These are phyloP conservation scores for Sminthurides aquaticus DNA, from an alignment of 2,888 invertebrate genomes.

Conservation along the genomic window DNA sequence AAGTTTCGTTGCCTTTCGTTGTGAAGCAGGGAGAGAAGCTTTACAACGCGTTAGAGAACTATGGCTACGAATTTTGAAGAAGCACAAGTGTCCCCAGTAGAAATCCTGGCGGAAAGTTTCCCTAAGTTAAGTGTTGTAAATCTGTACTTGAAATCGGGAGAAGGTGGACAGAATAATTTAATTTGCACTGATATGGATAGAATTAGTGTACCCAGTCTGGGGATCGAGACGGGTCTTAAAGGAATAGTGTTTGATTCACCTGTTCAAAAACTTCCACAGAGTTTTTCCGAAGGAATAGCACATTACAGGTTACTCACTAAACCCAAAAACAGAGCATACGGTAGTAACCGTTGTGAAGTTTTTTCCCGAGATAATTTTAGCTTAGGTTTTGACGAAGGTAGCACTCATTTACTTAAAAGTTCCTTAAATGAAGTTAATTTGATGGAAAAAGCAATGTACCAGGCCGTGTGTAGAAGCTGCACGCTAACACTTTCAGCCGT, in stretches of 20 bases:
- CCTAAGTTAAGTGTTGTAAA: constrained; percentile 39
- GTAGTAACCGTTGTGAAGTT: constrained; percentile 42
- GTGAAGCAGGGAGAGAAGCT: constrained; percentile 68
- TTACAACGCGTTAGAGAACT: constrained; percentile 58
- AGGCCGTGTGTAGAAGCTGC: constrained; percentile 47
- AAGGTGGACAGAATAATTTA: background rate
- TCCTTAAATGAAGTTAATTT: constrained; percentile 31
- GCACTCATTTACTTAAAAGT: constrained; percentile 21
- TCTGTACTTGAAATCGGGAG: constrained; percentile 24
- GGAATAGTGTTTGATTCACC: constrained; percentile 25
- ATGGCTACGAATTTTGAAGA: constrained; percentile 50
- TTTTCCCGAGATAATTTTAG: constrained; percentile 12
- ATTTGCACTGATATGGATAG: constrained; percentile 9
- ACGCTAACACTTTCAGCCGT: constrained; percentile 44
- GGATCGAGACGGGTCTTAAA: constrained; percentile 20
- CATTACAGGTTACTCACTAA: constrained; percentile 47
- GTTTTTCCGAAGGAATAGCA: background rate
- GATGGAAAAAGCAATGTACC: constrained; percentile 29
- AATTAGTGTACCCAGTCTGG: constrained; percentile 22
- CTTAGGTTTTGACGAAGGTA: constrained; percentile 5
- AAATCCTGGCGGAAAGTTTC: constrained; percentile 33
- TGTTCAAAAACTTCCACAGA: constrained; percentile 18
- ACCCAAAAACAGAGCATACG: constrained; percentile 49
- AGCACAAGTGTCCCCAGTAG: constrained; percentile 7
- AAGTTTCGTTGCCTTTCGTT: constrained; percentile 70